Percentiles rank a stretch among this genome's conserved stretches.
phyloP scores from a whole-genome alignment of 1,140 invertebrate species.

The Periplaneta americana region DNA sequence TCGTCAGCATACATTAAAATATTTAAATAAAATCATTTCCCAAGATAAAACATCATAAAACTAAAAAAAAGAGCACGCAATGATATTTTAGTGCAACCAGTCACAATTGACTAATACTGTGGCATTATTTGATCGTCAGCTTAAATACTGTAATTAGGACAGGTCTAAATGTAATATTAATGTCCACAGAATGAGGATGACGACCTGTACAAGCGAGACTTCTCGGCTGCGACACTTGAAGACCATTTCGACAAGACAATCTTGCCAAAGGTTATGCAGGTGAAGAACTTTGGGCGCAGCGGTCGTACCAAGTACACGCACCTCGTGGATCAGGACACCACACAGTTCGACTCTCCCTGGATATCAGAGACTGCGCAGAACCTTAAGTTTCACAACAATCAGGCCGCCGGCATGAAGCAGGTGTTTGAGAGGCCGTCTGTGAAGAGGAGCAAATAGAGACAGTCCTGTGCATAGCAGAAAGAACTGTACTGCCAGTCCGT shows the following conservation, averaged over 20 bases:
- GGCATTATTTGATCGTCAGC: no score
- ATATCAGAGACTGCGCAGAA: slow-evolving; percentile 84
- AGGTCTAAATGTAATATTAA: no score
- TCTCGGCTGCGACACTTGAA: slow-evolving; percentile 93
- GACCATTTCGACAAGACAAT: slow-evolving; percentile 99
- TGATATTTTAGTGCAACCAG: no score
- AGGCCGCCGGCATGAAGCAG: slow-evolving; percentile 95
- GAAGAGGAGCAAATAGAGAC: not conserved
- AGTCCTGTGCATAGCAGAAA: no score
- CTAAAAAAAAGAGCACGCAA: no score
- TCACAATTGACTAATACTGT: no score
- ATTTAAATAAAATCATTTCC: no score
- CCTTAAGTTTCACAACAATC: slow-evolving; percentile 82
- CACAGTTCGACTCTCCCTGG: slow-evolving; percentile 97
- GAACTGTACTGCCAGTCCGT: no score
- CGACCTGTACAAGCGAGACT: slow-evolving; percentile 89
- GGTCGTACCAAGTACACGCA: slow-evolving; percentile 99
- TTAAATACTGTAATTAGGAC: no score
- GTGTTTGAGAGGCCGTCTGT: slow-evolving; percentile 80
- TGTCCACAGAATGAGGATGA: slow-evolving; percentile 76
- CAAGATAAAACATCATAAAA: no score
- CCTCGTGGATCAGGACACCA: slow-evolving; percentile 98
- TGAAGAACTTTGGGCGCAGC: slow-evolving; percentile 98
- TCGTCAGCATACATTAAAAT: no score
- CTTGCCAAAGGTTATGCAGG: slow-evolving; percentile 99